Evolutionary conservation across 2,113 vertebrate genomes (phyloP).

Genomic region (Grus americana): DNA sequence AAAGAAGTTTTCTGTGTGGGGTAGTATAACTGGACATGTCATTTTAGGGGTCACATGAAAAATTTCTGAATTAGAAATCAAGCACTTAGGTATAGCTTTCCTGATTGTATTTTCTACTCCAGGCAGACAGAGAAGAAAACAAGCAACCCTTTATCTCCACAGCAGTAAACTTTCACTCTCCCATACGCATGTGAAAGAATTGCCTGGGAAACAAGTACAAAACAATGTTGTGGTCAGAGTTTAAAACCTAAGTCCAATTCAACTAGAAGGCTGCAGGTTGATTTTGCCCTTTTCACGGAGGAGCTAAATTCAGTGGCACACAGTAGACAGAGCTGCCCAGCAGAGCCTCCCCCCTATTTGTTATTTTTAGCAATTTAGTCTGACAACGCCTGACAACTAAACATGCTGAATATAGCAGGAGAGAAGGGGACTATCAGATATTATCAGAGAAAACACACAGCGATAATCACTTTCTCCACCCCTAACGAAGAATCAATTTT

Average conservation of each 20-base stretch:
- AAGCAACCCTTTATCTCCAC: neutral
- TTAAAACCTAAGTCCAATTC: slow-evolving; percentile 62
- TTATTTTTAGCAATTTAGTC: slow-evolving; percentile 82
- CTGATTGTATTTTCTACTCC: neutral
- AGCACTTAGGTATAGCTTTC: neutral
- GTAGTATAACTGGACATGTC: neutral
- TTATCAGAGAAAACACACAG: slow-evolving; percentile 69
- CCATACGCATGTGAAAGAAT: neutral
- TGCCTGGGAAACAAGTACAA: neutral
- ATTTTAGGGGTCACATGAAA: neutral
- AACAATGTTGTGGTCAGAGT: slow-evolving; percentile 31
- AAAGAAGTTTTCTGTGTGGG: neutral
- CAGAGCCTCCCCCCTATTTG: slow-evolving; percentile 73
- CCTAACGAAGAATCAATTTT: slow-evolving; percentile 72
- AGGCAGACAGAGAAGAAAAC: neutral
- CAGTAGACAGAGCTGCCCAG: slow-evolving; percentile 57
- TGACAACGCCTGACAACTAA: slow-evolving; percentile 80
- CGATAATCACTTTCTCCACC: slow-evolving; percentile 74
- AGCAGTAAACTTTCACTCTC: neutral
- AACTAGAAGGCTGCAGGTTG: slow-evolving; percentile 54
- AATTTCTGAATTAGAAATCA: neutral
- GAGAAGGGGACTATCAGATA: slow-evolving; percentile 75
- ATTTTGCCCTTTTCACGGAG: slow-evolving; percentile 61
- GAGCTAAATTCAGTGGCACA: slow-evolving; percentile 73
- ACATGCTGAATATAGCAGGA: slow-evolving; percentile 77